Conservation (phyloP, 1,140 invertebrate genomes). For the Lasaia peninsularis region DNA sequence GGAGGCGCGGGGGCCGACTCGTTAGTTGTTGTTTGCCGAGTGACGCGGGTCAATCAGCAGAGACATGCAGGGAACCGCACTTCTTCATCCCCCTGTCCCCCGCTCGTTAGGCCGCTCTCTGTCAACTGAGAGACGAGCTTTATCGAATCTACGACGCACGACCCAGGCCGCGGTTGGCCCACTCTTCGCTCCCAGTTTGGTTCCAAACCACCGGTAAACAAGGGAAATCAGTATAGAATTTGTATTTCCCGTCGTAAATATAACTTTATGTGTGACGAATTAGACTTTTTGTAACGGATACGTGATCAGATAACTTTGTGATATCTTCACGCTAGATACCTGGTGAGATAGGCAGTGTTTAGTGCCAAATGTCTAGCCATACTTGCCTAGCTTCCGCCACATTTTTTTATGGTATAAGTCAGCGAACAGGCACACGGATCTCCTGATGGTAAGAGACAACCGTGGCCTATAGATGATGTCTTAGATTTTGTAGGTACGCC, state of each 20-base stretch:
- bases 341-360: too few relatives aligned
- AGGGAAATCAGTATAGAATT: slow-evolving; percentile 71
- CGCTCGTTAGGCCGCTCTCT: slow-evolving; percentile 73
- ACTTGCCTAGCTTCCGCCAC: too few relatives aligned
- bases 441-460: too few relatives aligned
- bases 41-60: slow-evolving; percentile 81
- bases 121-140: slow-evolving; percentile 71
- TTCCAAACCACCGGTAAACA: slow-evolving; percentile 67
- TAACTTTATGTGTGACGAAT: slow-evolving; percentile 9
- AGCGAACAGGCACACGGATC: too few relatives aligned
- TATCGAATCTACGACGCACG: slow-evolving; percentile 77
- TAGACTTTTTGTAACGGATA: not conserved
- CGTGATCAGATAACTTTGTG: not conserved
- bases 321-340: too few relatives aligned
- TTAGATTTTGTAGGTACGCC: too few relatives aligned
- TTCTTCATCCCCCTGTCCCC: slow-evolving; percentile 72
- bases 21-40: slow-evolving; percentile 76
- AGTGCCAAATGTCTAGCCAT: too few relatives aligned
- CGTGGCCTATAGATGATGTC: too few relatives aligned
- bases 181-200: slow-evolving; percentile 64
- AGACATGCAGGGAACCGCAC: slow-evolving; percentile 82
- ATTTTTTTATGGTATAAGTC: too few relatives aligned
- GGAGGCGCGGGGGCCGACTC: slow-evolving; percentile 74
- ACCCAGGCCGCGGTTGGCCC: slow-evolving; percentile 61
- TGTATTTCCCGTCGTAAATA: slow-evolving; percentile 36